Conservation (phyloP, 2,888 invertebrate species). For the Geotrupes spiniger region DNA sequence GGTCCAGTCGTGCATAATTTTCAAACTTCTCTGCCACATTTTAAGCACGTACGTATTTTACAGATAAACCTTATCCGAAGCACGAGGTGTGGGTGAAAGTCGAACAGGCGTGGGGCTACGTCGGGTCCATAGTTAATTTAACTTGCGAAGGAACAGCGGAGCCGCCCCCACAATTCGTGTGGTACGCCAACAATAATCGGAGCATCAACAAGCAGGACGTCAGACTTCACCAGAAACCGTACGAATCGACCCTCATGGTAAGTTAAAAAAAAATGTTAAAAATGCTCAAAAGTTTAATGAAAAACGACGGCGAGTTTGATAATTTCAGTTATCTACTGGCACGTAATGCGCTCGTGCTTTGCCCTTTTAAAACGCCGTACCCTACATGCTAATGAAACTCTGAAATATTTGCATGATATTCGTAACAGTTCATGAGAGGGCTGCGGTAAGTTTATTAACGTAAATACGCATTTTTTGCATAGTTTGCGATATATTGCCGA, state of each 20-base stretch:
- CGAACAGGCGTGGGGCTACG: slow-evolving; percentile 49
- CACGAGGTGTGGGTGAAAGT: slow-evolving; percentile 37
- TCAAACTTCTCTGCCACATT: neutral
- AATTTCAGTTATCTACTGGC: too few relatives aligned
- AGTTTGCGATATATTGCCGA: too few relatives aligned
- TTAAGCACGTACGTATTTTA: slow-evolving; percentile 10
- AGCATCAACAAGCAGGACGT: slow-evolving; percentile 23
- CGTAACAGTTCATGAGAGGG: too few relatives aligned
- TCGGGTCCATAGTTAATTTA: slow-evolving; percentile 57
- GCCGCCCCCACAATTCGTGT: slow-evolving; percentile 53
- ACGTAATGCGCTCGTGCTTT: too few relatives aligned
- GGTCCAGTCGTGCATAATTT: too few relatives aligned
- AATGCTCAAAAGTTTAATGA: too few relatives aligned
- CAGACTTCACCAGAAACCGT: slow-evolving; percentile 29
- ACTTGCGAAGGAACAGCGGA: slow-evolving; percentile 78
- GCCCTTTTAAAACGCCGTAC: too few relatives aligned
- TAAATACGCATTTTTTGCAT: too few relatives aligned
- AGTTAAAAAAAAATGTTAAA: slow-evolving; percentile 10
- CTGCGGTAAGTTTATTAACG: too few relatives aligned
- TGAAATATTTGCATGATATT: too few relatives aligned
- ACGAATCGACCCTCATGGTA: slow-evolving; percentile 38
- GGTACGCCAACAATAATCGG: slow-evolving; percentile 48
- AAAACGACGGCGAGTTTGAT: too few relatives aligned
- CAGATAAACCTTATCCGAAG: slow-evolving; percentile 30
- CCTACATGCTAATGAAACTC: too few relatives aligned